Conservation (phyloP, 2,888 invertebrate genomes). For the Saturnia pavonia region DNA sequence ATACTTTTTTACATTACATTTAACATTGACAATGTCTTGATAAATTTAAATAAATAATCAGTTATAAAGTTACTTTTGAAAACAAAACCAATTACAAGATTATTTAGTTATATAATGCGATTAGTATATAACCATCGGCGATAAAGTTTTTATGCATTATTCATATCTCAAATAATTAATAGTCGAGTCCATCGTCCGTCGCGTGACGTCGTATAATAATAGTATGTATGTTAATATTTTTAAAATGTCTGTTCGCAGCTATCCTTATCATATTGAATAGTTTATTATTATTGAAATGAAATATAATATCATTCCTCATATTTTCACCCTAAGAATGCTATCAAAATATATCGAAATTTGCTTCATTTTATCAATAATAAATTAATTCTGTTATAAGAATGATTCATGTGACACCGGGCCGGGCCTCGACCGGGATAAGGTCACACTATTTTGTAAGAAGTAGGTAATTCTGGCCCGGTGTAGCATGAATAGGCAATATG, state of each 20-base stretch:
- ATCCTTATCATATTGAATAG: too few species aligned
- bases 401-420: too few species aligned
- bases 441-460: too few species aligned
- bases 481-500: too few species aligned
- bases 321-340: neutral
- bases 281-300: neutral
- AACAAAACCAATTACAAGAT: neutral
- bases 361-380: neutral
- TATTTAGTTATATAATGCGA: neutral
- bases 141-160: neutral
- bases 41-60: neutral
- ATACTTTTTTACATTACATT: too few species aligned
- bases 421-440: too few species aligned
- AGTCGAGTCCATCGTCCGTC: neutral
- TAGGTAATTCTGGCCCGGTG: too few species aligned
- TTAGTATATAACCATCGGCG: neutral
- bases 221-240: constrained; percentile 1
- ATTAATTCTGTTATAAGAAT: too few species aligned
- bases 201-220: neutral
- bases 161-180: neutral
- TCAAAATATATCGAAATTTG: neutral
- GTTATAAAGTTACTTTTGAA: neutral
- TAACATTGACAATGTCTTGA: neutral
- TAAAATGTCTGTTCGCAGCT: neutral
- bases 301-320: neutral